Evolutionary conservation across 1,140 invertebrate genomes (phyloP), one percentile per base, ranked within the genome.

Genomic region (Limonius californicus): DNA sequence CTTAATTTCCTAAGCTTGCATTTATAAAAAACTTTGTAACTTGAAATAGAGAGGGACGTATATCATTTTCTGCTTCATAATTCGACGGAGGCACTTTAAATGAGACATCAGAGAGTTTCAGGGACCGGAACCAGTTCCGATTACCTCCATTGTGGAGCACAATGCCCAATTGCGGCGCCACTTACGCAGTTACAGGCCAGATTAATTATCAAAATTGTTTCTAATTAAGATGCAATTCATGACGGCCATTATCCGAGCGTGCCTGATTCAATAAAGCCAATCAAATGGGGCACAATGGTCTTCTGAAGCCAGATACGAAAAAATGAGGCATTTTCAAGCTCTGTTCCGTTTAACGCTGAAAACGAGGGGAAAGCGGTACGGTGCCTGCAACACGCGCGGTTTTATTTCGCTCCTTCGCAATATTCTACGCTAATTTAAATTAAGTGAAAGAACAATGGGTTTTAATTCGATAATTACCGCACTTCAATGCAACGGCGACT

Each of bases 171-270:
- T 74, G 74, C 72, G 65, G 59, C 70, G 71, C 73, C 69, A 76
- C 74, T 76, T 76, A 74, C 67, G 70, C 74, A 66, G 68, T 69
- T 70, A 70, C 73, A 70, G 69, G 70, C 72, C 70, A 71, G 74
- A 76, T 78, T 78, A 78, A 78, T 78, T 78, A 75, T 74, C 70
- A 69, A 76, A 78, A 78, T 78, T 77, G 76, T 77, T 76, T 70
- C 74, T 75, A 78, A 78, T 78, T 78, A 78, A 78, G 76, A 76
- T 73, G 74, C 72, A 72, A 76, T 78, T 77, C 74, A 78, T 70
- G 70, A 66, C 61, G 64, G 68, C 62, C 66, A 73, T 73, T 72
- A 72, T 67, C 65, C 67, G 61, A 57, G 55, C 61, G 45, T 53
- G 16, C 2, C 15, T 50, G 18, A 50, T 50, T 50, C 14, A 50